Base-by-base conservation (phyloP, 2,797 vertebrate genomes). In the Nannoperca obscura region DNA sequence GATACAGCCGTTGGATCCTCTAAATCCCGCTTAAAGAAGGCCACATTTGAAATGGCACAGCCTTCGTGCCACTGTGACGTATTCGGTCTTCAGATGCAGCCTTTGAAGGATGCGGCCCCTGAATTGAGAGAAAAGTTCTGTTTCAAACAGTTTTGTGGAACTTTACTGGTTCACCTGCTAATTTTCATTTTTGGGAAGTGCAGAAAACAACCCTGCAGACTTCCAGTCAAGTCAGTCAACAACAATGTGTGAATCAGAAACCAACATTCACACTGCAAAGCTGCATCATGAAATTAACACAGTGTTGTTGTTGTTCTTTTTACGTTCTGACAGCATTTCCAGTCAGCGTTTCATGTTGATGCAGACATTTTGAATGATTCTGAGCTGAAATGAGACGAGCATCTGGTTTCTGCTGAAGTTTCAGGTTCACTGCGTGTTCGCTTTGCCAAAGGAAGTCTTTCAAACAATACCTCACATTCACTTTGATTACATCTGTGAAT, bases 401-500 rank as follows among this genome's bases (percentile, higher is more conserved):
- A 80, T 78, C 76, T 80, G 65, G 64, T 75, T 81, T 50, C 71
- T 47, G 40, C 61, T 66, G 9, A 30, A 71, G 67, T 82, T 86
- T 71, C 69, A 72, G 80, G 76, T 78, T 84, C 53, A 62, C 30
- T 73, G 59, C n/a, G 3, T 53, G 80, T 78, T 62, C 54, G 17
- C 38, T 50, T 69, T 55, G 72, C 69, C 77, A 85, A 65, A 74
- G 46, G 63, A 78, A 78, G 74, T 75, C 76, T 73, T 82, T 78
- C 34, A 67, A 73, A 40, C 63, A 69, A 24, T 75, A 53, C 60
- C 72, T 73, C 76, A 3, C 53, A 54, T 70, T 74, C 14, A 30
- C 71, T 88, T 72, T 82, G 75, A 82, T 81, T 87, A 47, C 75
- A 52, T 83, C 66, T 73, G 74, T 40, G 63, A 78, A 63, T 76